A percentile compares a stretch with the other conserved stretches of the same genome.
These are phyloP conservation scores for Pheosia gnoma DNA, from an alignment of 2,888 invertebrate species.

Conservation along the genomic window DNA sequence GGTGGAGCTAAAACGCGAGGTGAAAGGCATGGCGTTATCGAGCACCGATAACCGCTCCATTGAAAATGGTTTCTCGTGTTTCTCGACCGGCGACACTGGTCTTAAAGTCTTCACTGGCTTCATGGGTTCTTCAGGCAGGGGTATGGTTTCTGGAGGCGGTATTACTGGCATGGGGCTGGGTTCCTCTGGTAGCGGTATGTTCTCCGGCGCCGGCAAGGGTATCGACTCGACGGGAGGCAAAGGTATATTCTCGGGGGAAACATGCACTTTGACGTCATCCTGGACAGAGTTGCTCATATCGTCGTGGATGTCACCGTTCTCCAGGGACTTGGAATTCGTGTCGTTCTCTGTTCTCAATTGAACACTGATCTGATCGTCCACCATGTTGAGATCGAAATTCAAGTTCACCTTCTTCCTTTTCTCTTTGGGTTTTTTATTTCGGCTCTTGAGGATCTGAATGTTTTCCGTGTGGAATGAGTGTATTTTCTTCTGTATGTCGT, in stretches of 20 bases:
- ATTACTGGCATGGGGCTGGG: constrained; percentile 60
- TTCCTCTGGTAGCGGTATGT: constrained; percentile 71
- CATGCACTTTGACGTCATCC: constrained; percentile 58
- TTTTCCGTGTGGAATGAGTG: constrained; percentile 86
- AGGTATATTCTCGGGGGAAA: constrained; percentile 74
- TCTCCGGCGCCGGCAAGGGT: constrained; percentile 72
- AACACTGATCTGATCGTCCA: constrained; percentile 80
- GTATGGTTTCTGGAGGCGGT: constrained; percentile 69
- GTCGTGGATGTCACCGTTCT: constrained; percentile 71
- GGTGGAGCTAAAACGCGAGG: constrained; percentile 69
- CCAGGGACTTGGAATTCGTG: constrained; percentile 48
- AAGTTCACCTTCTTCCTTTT: constrained; percentile 82
- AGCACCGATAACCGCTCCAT: constrained; percentile 59
- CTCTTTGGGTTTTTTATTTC: constrained; percentile 84
- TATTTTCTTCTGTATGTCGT: constrained; percentile 85
- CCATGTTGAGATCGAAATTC: constrained; percentile 81
- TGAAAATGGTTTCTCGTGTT: constrained; percentile 42
- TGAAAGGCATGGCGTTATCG: constrained; percentile 63
- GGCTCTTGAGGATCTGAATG: constrained; percentile 84
- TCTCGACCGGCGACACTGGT: constrained; percentile 44
- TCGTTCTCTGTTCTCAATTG: constrained; percentile 70
- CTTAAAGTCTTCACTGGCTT: constrained; percentile 42
- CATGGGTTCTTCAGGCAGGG: constrained; percentile 70
- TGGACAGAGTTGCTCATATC: constrained; percentile 55
- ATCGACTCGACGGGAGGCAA: constrained; percentile 75